A percentile compares a stretch with the other conserved stretches of the same genome.
Evolutionary conservation across 2,888 invertebrate species (phyloP).

Genomic region (Dysmachus trigonus): DNA sequence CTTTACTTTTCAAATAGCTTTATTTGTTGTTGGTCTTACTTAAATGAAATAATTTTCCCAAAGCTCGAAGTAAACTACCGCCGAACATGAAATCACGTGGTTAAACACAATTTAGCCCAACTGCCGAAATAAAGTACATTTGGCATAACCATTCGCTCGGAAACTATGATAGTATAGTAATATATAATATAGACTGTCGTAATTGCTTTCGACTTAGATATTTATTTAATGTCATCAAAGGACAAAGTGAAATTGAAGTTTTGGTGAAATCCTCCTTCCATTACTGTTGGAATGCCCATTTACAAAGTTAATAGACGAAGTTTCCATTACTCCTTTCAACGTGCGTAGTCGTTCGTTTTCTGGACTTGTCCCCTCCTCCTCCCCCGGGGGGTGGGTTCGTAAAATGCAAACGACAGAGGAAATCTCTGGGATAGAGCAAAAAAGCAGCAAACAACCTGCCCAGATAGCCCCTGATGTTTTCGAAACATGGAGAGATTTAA

Average conservation of each 20-base stretch:
- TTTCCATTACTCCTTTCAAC: background rate
- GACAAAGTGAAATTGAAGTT: background rate
- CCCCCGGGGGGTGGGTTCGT: background rate
- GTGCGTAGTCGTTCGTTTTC: background rate
- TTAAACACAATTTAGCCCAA: background rate
- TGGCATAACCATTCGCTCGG: background rate
- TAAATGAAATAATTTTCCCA: background rate
- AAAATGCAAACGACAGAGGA: background rate
- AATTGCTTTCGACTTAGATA: background rate
- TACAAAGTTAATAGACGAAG: background rate
- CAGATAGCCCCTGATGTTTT: background rate
- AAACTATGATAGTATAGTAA: background rate
- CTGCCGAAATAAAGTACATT: background rate
- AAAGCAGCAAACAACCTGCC: background rate
- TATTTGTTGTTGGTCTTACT: background rate
- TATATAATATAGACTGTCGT: background rate
- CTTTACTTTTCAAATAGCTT: background rate
- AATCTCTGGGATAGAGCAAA: background rate
- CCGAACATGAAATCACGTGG: background rate
- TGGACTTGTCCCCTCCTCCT: background rate
- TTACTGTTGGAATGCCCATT: background rate
- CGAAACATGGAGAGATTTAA: background rate
- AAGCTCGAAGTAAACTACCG: background rate
- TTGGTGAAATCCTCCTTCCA: background rate
- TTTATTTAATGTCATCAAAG: background rate